Evolutionary conservation across 2,888 invertebrate genomes (phyloP), one percentile per base, ranked within the genome.

Genomic region (Eupithecia dodoneata): DNA sequence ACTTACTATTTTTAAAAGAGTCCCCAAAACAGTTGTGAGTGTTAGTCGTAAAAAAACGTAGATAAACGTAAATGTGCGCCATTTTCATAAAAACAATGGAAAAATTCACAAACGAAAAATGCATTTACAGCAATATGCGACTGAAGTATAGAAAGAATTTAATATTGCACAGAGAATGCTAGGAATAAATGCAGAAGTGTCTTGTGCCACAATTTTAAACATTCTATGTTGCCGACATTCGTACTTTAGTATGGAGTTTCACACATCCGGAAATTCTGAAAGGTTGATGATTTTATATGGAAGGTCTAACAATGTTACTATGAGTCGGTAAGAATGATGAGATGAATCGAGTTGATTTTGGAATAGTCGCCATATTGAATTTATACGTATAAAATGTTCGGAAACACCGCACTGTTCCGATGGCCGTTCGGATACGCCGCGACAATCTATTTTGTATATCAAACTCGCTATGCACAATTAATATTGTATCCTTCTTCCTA

Each of bases 131-230:
- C 49, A 59, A 59, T 71, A 77, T 75, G 59, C 72, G 44, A 42
- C 67, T 73, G 70, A 42, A 49, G 49, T 52, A n/a, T 73, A 66
- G 55, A 76, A 76, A 76, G 74, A 79, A 74, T 79, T 78, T 79
- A 76, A 79, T 76, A 76, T 76, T 42, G 72, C 73, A 55, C 72
- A 73, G 75, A 74, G 59, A 41, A 55, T 30, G 63, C 7, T 41
- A 47, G 44, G 63, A 74, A 52, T 70, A 44, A 74, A 74, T 66
- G 72, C 74, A 72, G 18, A 49, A 65, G 65, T 71, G 45, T 30
- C 12, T 67, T n/a, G 67, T 9, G 59, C 0, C 59, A 45, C 63
- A 72, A 72, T 66, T 52, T 75, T 45, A 72, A 45, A 73, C 44
- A 44, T 71, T 66, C 7, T 71, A 15, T 71, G 30, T 41, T 55